Evolutionary conservation across 2,888 invertebrate genomes (phyloP).

Genomic region (Poecilus cupreus): DNA sequence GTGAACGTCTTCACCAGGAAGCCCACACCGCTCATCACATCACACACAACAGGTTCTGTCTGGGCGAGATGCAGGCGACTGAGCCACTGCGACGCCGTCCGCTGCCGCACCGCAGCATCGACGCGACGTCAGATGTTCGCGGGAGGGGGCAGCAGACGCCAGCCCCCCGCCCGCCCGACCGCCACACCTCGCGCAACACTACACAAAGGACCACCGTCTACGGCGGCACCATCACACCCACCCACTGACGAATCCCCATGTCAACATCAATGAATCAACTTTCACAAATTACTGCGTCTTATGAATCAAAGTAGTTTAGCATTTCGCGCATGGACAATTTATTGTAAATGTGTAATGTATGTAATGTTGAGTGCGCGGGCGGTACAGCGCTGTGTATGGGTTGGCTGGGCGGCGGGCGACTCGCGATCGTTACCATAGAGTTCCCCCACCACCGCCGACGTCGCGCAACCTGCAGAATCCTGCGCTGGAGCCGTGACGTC

Average conservation of each 20-base stretch:
- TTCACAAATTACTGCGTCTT: too few relatives aligned
- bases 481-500: conserved; percentile 56
- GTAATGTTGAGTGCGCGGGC: too few relatives aligned
- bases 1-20: conserved; percentile 81
- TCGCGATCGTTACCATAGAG: conserved; percentile 51
- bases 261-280: not conserved
- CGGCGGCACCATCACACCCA: too few relatives aligned
- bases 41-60: conserved; percentile 66
- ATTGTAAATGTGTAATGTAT: too few relatives aligned
- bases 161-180: not conserved
- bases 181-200: not conserved
- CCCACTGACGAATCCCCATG: not conserved
- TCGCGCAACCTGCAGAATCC: conserved; percentile 48
- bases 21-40: conserved; percentile 77
- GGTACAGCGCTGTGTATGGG: not conserved
- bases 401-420: not conserved
- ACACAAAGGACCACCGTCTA: not conserved
- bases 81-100: conserved; percentile 66
- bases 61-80: conserved; percentile 61
- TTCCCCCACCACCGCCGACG: not conserved
- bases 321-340: too few relatives aligned
- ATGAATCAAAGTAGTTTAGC: too few relatives aligned
- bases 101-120: conserved; percentile 61
- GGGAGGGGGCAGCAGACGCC: not conserved
- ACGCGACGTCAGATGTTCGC: conserved; percentile 27